phyloP scores from a whole-genome alignment of 2,113 vertebrate genomes.

The Philantomba maxwellii region DNA sequence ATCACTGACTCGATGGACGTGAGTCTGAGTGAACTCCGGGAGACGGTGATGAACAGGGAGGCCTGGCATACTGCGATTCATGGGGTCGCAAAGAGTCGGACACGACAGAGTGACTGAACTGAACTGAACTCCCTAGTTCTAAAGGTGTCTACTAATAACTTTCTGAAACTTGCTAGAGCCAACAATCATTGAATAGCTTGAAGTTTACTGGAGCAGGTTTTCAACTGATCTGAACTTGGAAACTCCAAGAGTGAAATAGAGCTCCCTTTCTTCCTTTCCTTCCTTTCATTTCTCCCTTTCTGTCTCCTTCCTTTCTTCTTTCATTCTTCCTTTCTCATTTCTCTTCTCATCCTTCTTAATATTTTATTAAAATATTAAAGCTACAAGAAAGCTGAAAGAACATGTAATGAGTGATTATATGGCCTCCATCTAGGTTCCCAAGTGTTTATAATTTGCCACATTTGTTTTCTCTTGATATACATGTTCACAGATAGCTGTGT shows the following conservation, averaged over 20 bases:
- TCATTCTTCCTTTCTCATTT: neutral
- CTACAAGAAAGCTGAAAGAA: neutral
- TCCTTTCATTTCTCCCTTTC: neutral
- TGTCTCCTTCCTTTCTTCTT: neutral
- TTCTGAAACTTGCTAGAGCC: neutral
- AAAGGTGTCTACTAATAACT: neutral
- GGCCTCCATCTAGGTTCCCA: neutral
- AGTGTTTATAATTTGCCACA: neutral
- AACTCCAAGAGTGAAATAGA: fast-evolving
- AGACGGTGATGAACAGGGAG: too few species aligned
- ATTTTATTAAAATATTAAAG: neutral
- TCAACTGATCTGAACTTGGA: neutral
- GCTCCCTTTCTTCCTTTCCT: neutral
- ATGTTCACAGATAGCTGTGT: too few species aligned
- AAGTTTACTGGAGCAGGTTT: neutral
- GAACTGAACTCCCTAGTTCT: neutral
- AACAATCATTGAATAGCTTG: neutral
- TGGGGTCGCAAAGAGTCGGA: too few species aligned
- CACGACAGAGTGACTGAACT: too few species aligned
- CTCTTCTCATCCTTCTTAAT: neutral
- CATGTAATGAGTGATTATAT: neutral
- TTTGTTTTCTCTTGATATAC: neutral
- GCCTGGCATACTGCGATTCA: too few species aligned
- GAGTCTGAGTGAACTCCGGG: too few species aligned
- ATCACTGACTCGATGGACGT: too few species aligned